Conservation (phyloP, 2,888 invertebrate species). For the Oxystoma pomonae region DNA sequence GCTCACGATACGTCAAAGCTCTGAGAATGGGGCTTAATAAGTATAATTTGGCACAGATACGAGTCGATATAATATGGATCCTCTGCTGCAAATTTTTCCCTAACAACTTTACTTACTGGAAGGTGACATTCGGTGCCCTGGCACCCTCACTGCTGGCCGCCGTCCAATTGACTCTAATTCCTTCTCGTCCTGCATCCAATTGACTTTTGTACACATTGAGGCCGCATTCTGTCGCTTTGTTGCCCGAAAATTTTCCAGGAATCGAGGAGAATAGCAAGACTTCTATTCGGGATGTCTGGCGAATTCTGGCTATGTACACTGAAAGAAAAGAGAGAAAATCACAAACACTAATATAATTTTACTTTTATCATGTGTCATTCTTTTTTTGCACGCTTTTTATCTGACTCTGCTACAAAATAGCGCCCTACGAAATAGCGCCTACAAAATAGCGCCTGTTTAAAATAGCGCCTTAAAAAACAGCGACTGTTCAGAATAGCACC, state of each 20-base stretch:
- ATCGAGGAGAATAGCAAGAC: background rate
- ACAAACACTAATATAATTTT: too few relatives aligned
- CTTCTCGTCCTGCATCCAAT: background rate
- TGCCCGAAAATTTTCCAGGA: background rate
- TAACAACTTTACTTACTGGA: background rate
- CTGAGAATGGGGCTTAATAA: too few relatives aligned
- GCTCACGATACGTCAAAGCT: too few relatives aligned
- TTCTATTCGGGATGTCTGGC: background rate
- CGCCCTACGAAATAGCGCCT: background rate
- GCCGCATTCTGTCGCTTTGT: background rate
- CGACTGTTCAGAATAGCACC: background rate
- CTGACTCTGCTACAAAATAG: too few relatives aligned
- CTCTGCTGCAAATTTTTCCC: too few relatives aligned
- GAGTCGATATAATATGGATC: too few relatives aligned
- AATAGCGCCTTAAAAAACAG: background rate
- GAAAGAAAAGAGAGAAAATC: too few relatives aligned
- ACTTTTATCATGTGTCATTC: too few relatives aligned
- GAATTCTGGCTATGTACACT: background rate
- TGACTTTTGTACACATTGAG: background rate
- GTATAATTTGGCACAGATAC: too few relatives aligned
- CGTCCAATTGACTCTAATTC: background rate
- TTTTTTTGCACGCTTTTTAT: too few relatives aligned
- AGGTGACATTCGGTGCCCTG: background rate
- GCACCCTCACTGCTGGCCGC: background rate
- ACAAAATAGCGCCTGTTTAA: background rate